Conservation (phyloP, 2,888 invertebrate species). For the Athalia circularis region DNA sequence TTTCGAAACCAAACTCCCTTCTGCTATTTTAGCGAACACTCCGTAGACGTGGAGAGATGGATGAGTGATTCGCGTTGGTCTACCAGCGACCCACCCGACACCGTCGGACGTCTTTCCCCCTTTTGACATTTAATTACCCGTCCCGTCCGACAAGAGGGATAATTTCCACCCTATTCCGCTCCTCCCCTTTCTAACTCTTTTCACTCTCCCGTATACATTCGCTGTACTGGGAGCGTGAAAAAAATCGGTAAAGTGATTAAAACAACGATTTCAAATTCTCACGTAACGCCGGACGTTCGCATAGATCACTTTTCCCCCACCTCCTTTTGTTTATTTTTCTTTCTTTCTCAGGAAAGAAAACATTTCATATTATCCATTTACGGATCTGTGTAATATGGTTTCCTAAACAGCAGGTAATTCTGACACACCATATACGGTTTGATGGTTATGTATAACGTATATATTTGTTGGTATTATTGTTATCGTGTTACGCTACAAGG, state of each 20-base stretch:
- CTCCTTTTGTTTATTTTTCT: background rate
- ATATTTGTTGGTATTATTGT: no score
- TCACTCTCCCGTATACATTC: background rate
- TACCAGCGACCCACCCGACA: conserved; percentile 2
- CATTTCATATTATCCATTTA: no score
- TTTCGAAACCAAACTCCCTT: background rate
- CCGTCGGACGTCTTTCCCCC: conserved; percentile 30
- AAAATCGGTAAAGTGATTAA: conserved; percentile 5
- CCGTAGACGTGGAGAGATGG: conserved; percentile 22
- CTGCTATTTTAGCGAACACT: background rate
- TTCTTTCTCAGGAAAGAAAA: no score
- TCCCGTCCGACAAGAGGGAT: conserved; percentile 45
- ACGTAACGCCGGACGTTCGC: background rate
- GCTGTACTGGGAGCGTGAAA: background rate
- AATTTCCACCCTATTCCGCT: conserved; percentile 3
- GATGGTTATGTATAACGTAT: no score
- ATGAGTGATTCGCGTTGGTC: conserved; percentile 32
- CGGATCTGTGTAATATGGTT: no score
- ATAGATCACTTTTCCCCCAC: background rate
- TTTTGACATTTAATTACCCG: conserved; percentile 61
- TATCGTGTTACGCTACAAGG: no score
- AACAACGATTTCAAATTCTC: background rate
- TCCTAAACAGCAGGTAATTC: no score
- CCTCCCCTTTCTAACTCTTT: background rate
- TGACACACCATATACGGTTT: no score